Conservation (phyloP, 2,888 invertebrate species). For the Drosophila mimica region DNA sequence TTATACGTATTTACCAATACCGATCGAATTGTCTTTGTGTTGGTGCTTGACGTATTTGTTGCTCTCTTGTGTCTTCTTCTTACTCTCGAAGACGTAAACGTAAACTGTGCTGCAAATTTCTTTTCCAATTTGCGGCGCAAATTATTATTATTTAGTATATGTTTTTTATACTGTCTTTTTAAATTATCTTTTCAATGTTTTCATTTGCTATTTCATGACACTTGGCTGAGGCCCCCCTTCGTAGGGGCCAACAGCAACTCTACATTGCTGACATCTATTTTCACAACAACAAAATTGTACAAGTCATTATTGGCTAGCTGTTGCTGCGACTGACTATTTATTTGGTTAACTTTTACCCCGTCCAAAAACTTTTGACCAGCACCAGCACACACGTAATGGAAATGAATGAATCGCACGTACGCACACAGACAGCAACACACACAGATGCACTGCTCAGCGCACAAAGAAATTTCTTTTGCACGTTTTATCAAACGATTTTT, state of each 20-base stretch:
- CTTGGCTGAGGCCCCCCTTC: constrained; percentile 64
- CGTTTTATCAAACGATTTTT: constrained; percentile 18
- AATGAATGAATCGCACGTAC: constrained; percentile 74
- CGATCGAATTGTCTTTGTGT: constrained; percentile 39
- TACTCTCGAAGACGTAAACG: constrained; percentile 35
- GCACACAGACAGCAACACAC: constrained; percentile 51
- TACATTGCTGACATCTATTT: constrained; percentile 69
- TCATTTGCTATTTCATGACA: constrained; percentile 47
- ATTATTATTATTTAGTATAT: constrained; percentile 49
- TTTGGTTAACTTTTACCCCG: constrained; percentile 52
- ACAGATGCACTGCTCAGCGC: constrained; percentile 37
- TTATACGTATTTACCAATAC: constrained; percentile 50
- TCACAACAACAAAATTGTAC: constrained; percentile 45
- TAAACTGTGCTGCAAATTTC: constrained; percentile 37
- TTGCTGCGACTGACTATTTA: constrained; percentile 31
- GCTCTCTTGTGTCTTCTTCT: constrained; percentile 47
- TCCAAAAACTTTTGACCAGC: constrained; percentile 47
- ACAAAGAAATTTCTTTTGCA: constrained; percentile 48
- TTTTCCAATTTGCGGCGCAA: constrained; percentile 63
- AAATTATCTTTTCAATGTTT: constrained; percentile 18
- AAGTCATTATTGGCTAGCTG: constrained; percentile 55
- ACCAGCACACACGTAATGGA: constrained; percentile 69
- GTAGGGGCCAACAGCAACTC: constrained; percentile 68
- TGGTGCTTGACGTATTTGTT: constrained; percentile 62
- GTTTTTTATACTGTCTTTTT: constrained; percentile 6